Evolutionary conservation across 1,140 invertebrate genomes (phyloP), one percentile per base, ranked within the genome.

Genomic region (Drosophila azteca): DNA sequence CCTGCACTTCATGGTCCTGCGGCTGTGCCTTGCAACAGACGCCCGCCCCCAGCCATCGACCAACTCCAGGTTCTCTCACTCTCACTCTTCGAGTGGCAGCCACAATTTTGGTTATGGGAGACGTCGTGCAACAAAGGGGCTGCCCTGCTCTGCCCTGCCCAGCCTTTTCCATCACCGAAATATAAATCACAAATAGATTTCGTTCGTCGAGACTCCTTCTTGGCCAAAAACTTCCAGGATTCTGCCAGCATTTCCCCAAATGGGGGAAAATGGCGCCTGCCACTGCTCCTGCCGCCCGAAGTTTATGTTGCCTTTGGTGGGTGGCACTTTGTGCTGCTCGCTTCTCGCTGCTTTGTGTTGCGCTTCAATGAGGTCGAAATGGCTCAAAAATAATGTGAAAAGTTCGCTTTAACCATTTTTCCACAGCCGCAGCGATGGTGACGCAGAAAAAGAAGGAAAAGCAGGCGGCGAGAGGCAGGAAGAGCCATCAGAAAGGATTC

Each of bases 101-200:
- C 62, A 26, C 81, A 85, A 68, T 78, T 88, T 77, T 50, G 73
- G 82, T 64, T 84, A 70, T 61, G 68, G 76, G 57, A 63, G 64
- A n/a, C n/a, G n/a, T 64, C 57, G 31, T 79, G 60, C 68, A 73
- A 66, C 69, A 53, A 67, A 66, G 57, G 46, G 9, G 2, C 11
- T 13, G 35, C 31, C 9, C 31, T 35, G 31, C n/a, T n/a, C n/a
- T n/a, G n/a, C n/a, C n/a, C n/a, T n/a, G n/a, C n/a, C n/a, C n/a
- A n/a, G n/a, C n/a, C n/a, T 20, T 58, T 24, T 57, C 60, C 61
- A 65, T 8, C 26, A 41, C 64, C 50, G 44, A 78, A 78, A 57
- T 82, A 88, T 88, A 88, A 88, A 88, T 88, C 83, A 88, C 83
- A 88, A 89, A 88, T 88, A 88, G 83, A 89, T 88, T 83, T 88